Base-by-base conservation (phyloP, 2,888 invertebrate species). In the Mycalesis mineus region DNA sequence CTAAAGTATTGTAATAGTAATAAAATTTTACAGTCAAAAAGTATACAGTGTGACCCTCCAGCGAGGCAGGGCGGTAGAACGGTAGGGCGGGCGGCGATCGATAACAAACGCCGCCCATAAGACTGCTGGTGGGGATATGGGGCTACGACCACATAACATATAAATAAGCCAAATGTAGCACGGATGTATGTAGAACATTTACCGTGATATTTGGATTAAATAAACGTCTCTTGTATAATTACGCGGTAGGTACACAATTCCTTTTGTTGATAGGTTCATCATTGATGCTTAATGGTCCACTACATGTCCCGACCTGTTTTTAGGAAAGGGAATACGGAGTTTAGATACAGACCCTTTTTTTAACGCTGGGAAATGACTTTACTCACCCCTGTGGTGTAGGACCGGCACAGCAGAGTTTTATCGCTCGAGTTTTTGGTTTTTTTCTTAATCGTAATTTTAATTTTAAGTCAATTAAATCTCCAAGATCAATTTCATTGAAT, bases 1-100 rank as follows among this genome's bases (percentile, higher is more conserved):
- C 31, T 31, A 31, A 48, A 52, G 31, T 41, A 44, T 17, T 44
- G 50, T 55, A 42, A 49, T 36, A 76, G 77, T 71, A 84, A 84
- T 84, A 84, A 80, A 75, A 74, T 80, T 84, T 84, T 83, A 86
- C 83, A 79, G 80, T 71, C 75, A 68, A 73, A 71, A 74, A 71
- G 72, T 74, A 76, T 73, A 79, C 77, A 77, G 73, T 72, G 76
- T 72, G 72, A 68, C 47, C 33, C 63, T 67, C 65, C 74, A 41
- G 73, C 74, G 41, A 73, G 75, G 69, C 64, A 72, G 80, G 84
- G 80, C 79, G 75, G 62, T 61, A 66, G 78, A 82, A 80, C 78
- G 82, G 82, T 61, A 66, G 78, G 82, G 81, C 78, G 82, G 82
- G 78, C 77, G 71, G 67, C 69, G 75, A 81, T 86, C 86, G 80